phyloP scores from a whole-genome alignment of 2,797 vertebrate genomes.

The Phoebastria nigripes region DNA sequence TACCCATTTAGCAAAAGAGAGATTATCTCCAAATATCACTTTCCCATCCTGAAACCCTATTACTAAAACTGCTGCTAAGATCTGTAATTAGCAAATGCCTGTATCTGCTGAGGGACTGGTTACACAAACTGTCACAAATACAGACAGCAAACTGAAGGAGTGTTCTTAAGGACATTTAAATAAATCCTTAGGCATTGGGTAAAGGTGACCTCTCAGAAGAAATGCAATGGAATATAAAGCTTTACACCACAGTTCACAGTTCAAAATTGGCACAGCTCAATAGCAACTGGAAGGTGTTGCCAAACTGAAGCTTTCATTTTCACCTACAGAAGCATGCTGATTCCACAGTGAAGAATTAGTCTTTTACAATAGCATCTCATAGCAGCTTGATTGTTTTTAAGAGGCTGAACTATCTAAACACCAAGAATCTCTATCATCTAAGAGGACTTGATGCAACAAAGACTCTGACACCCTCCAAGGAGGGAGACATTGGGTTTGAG shows the following conservation, averaged over 20 bases:
- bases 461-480: neutral
- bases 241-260: neutral
- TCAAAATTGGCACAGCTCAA: neutral
- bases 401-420: neutral
- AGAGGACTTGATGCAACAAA: neutral
- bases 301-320: neutral
- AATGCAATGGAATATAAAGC: neutral
- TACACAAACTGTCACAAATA: conserved; percentile 27
- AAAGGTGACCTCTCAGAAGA: neutral
- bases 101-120: neutral
- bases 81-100: conserved; percentile 23
- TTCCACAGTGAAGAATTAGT: neutral
- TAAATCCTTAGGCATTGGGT: neutral
- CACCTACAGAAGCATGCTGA: neutral
- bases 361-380: neutral
- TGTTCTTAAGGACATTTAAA: neutral
- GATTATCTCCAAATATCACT: neutral
- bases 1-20: neutral
- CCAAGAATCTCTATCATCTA: neutral
- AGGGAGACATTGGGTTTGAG: neutral
- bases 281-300: neutral
- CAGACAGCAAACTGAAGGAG: neutral
- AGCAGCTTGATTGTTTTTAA: neutral
- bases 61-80: conserved; percentile 32
- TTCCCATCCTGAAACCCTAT: conserved; percentile 2